Evolutionary conservation across 1,140 invertebrate species (phyloP).

Genomic region (Daktulosphaira vitifoliae): DNA sequence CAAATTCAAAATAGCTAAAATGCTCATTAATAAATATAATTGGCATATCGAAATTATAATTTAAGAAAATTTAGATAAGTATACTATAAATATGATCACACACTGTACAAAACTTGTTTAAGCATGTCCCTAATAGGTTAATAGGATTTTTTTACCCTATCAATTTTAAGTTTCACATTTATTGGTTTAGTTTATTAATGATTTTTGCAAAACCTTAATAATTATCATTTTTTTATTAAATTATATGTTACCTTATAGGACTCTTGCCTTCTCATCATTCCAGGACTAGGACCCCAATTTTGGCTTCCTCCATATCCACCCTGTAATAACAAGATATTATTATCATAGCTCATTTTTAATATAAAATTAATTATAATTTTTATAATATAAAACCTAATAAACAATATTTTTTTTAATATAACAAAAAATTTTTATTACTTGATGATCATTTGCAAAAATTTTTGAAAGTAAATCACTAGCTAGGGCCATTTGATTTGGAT

Average conservation of each 20-base stretch:
- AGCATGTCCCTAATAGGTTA: conserved; percentile 23
- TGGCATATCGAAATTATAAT: conserved; percentile 29
- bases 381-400: too few relatives aligned
- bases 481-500: conserved; percentile 20
- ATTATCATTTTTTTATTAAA: not conserved
- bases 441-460: conserved; percentile 1
- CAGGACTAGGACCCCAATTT: conserved; percentile 19
- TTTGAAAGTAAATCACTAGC: conserved; percentile 26
- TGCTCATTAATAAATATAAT: conserved; percentile 31
- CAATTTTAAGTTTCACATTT: too few relatives aligned
- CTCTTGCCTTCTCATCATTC: conserved; percentile 29
- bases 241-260: conserved; percentile 13
- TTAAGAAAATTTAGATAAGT: conserved; percentile 31
- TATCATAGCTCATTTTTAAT: too few relatives aligned
- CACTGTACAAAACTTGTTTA: conserved; percentile 10
- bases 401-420: too few relatives aligned
- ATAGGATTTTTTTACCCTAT: conserved; percentile 25
- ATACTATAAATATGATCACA: conserved; percentile 15
- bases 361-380: too few relatives aligned
- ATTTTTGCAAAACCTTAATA: not conserved
- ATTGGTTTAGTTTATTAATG: conserved; percentile 5
- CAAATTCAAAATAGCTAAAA: conserved; percentile 33
- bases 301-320: conserved; percentile 12
- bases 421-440: not conserved
- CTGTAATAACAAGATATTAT: not conserved